Evolutionary conservation across 2,888 invertebrate genomes (phyloP), one percentile per base, ranked within the genome.

Genomic region (Drosophila cognata): DNA sequence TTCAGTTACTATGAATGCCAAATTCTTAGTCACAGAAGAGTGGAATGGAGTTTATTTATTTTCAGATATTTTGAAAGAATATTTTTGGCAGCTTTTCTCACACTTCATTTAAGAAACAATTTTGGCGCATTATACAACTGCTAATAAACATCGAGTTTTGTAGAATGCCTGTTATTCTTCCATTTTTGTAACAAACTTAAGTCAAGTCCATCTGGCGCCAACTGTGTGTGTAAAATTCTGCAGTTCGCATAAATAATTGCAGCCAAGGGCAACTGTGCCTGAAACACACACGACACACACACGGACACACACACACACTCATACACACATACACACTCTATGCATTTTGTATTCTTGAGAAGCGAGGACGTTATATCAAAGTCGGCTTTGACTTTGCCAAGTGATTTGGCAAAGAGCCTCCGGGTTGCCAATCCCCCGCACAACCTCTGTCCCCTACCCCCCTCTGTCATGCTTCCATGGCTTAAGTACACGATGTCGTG

Each of bases 401-500:
- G 21, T 36, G 55, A 21, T 33, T 48, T 35, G 61, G 55, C 61
- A 66, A 56, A 60, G 56, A 38, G 21, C 55, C 55, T 21, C 13
- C 3, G 13, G 18, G 21, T 31, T 31, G 16, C 18, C 2, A 46
- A 25, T 46, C 16, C 16, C 53, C 10, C 28, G 28, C 10, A 25
- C 53, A 55, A 2, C 29, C n/a, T 7, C 18, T 11, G 28, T 11
- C 18, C 13, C 18, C 13, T 3, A 16, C 3, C 28, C 16, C 41
- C 28, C 11, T 2, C 16, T 52, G 58, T 21, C 7, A 33, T 33
- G 65, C 51, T 55, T 68, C 65, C 74, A 74, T 74, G 69, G 71
- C 74, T 79, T 79, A 79, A 89, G 89, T 72, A 70, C 61, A 65
- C 66, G 81, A 89, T 89, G 69, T 69, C 89, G 88, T 85, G 88